Evolutionary conservation across 2,113 vertebrate species (phyloP).

Genomic region (Himantopus leucocephalus): DNA sequence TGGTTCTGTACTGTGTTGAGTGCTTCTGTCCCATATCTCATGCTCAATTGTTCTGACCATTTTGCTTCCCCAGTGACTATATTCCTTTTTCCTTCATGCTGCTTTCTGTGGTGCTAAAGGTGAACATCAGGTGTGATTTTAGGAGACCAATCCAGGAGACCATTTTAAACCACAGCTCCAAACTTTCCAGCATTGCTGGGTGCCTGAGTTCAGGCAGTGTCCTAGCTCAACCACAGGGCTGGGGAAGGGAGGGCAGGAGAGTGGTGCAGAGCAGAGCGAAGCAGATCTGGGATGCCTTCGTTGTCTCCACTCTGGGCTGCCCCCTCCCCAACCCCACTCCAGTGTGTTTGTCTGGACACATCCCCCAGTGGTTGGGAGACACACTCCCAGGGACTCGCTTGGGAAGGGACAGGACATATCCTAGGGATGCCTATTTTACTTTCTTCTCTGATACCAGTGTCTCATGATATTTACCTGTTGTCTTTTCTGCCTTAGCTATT

Average conservation of each 20-base stretch:
- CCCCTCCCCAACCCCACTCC: fast-evolving
- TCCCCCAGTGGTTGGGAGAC: not conserved
- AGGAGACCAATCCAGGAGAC: not conserved
- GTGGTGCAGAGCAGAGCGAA: not conserved
- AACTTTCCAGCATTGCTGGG: not conserved
- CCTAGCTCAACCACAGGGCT: not conserved
- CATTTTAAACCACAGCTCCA: not conserved
- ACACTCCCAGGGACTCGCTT: not conserved
- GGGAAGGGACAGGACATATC: not conserved
- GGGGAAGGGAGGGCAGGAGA: not conserved
- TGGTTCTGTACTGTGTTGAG: not conserved
- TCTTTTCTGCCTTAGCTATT: not conserved
- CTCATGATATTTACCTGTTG: not conserved
- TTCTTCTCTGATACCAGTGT: not conserved
- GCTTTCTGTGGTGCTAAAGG: not conserved
- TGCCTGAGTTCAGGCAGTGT: not conserved
- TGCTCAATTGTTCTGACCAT: not conserved
- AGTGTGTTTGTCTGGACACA: not conserved
- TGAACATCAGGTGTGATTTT: not conserved
- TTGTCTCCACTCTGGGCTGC: not conserved
- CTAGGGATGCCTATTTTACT: not conserved
- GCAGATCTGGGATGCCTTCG: not conserved
- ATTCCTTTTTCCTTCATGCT: not conserved
- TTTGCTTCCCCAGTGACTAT: not conserved
- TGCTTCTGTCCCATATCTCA: not conserved